Evolutionary conservation across 1,140 invertebrate species (phyloP).

Genomic region (Euwallacea similis): DNA sequence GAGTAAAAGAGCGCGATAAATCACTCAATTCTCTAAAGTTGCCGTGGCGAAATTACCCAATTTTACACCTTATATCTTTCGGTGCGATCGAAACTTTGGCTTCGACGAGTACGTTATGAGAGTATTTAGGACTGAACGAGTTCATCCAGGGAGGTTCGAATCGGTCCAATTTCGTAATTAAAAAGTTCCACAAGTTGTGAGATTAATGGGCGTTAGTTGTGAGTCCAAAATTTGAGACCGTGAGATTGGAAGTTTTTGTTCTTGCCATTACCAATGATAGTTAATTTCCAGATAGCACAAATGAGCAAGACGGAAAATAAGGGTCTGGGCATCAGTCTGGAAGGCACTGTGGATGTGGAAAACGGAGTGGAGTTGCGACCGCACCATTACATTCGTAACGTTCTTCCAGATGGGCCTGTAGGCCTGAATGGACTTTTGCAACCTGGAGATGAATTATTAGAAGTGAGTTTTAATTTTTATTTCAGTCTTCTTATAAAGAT

Average conservation of each 20-base stretch:
- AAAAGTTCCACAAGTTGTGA: conserved; percentile 17
- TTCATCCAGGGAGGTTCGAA: background rate
- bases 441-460: conserved; percentile 67
- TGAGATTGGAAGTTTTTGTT: background rate
- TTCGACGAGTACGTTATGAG: conserved; percentile 2
- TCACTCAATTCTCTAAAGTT: background rate
- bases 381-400: conserved; percentile 79
- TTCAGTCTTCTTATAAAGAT: background rate
- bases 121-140: conserved; percentile 7
- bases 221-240: too few species aligned
- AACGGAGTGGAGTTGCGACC: conserved; percentile 75
- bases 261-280: background rate
- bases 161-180: conserved; percentile 25
- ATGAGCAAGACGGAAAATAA: conserved; percentile 69
- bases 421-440: conserved; percentile 65
- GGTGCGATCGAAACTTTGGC: conserved; percentile 1
- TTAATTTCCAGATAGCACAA: conserved; percentile 63
- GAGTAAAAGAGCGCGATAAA: conserved; percentile 50
- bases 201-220: background rate
- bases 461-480: conserved; percentile 54
- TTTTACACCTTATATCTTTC: conserved; percentile 13
- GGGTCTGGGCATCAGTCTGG: conserved; percentile 83
- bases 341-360: conserved; percentile 82
- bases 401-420: conserved; percentile 81
- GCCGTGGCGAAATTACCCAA: conserved; percentile 9